These are phyloP conservation scores for Bombus pyrosoma DNA, from an alignment of 1,140 invertebrate species.

Conservation along the genomic window DNA sequence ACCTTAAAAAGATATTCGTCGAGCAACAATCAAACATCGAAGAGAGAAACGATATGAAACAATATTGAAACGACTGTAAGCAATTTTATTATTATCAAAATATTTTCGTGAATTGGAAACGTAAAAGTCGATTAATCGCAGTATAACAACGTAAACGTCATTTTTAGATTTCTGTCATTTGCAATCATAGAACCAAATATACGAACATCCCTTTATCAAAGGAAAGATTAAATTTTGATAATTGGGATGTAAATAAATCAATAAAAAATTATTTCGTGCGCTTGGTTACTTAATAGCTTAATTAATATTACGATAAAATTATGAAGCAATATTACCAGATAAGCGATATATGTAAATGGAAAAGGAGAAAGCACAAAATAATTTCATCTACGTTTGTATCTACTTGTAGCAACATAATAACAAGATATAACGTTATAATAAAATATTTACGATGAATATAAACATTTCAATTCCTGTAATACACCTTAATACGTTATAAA, in stretches of 20 bases:
- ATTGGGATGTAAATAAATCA: neutral
- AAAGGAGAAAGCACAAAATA: neutral
- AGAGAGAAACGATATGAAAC: too few species aligned
- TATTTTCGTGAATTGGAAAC: neutral
- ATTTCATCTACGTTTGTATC: neutral
- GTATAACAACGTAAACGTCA: too few species aligned
- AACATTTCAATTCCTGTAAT: neutral
- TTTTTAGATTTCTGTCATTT: too few species aligned
- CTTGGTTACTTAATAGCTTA: too few species aligned
- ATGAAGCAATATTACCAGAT: neutral
- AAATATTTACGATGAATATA: neutral
- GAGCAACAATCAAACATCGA: too few species aligned
- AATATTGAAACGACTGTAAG: too few species aligned
- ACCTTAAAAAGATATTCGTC: neutral
- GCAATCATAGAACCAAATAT: neutral
- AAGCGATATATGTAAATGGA: neutral
- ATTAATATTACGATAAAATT: neutral
- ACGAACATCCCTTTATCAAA: neutral
- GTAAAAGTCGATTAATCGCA: too few species aligned
- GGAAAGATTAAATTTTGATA: too few species aligned
- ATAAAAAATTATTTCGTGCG: too few species aligned
- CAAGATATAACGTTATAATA: neutral
- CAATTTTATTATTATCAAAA: neutral
- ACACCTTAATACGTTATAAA: neutral
- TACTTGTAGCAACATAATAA: neutral